Percentiles rank a stretch among this genome's conserved stretches.
phyloP scores from a whole-genome alignment of 2,113 vertebrate species.

The Dasyurus viverrinus region DNA sequence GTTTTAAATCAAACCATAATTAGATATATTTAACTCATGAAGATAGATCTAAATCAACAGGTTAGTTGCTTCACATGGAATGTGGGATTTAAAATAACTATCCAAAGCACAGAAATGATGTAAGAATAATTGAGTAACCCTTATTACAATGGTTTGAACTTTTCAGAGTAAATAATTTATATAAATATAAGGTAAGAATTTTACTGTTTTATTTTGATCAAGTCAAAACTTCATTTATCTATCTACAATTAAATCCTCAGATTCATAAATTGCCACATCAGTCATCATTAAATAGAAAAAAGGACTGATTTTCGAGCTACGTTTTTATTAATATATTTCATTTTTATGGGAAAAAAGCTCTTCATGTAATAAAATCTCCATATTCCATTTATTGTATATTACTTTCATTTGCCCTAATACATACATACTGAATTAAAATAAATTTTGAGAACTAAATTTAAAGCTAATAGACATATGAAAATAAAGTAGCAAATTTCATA shows the following conservation, averaged over 20 bases:
- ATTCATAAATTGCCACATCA: conserved; percentile 26
- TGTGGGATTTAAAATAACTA: not conserved
- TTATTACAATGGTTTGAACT: not conserved
- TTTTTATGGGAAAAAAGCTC: not conserved
- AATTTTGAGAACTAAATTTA: not conserved
- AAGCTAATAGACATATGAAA: conserved; percentile 41
- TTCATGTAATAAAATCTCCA: not conserved
- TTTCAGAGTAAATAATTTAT: not conserved
- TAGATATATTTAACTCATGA: conserved; percentile 8
- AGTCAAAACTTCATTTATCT: conserved; percentile 9
- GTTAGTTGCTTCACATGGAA: conserved; percentile 33
- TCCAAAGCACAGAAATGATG: not conserved
- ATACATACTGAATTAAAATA: not conserved
- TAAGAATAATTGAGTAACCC: not conserved
- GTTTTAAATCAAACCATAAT: not conserved
- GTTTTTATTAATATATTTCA: not conserved
- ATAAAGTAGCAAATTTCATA: conserved; percentile 45
- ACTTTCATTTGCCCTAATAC: not conserved
- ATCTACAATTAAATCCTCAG: conserved; percentile 35
- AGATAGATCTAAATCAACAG: not conserved
- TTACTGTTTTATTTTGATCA: conserved; percentile 39
- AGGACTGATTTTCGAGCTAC: conserved; percentile 25
- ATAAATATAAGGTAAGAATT: not conserved
- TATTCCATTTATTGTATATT: not conserved
- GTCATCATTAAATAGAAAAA: not conserved